A percentile compares a stretch with the other conserved stretches of the same genome.
Evolutionary conservation across 2,888 invertebrate species (phyloP).

Genomic region (Liodrosophila aerea): DNA sequence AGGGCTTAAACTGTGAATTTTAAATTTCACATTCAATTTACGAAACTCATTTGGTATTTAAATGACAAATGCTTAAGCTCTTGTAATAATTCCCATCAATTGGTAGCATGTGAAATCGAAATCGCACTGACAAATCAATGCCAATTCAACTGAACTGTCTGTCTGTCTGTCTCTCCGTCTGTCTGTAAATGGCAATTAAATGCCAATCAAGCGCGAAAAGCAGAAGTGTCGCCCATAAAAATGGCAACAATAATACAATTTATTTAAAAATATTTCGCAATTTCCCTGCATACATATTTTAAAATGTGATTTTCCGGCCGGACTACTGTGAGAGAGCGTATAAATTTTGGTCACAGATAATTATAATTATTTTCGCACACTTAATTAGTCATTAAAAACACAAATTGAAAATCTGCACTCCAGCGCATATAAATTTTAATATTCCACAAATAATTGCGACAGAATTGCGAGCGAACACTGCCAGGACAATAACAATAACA

Average conservation of each 20-base stretch:
- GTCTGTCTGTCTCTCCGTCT: neutral
- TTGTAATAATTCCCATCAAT: conserved; percentile 32
- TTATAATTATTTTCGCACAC: conserved; percentile 76
- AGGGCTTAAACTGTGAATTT: no score
- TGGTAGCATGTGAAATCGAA: conserved; percentile 18
- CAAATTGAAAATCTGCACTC: conserved; percentile 64
- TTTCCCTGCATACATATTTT: conserved; percentile 44
- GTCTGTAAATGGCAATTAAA: conserved; percentile 66
- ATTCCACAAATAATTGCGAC: conserved; percentile 56
- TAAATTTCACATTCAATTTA: neutral
- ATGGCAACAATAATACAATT: conserved; percentile 17
- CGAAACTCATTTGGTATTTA: conserved; percentile 4
- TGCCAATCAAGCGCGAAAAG: conserved; percentile 70
- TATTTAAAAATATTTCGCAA: conserved; percentile 43
- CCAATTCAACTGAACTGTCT: conserved; percentile 35
- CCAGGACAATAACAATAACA: conserved; percentile 35
- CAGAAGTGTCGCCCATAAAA: conserved; percentile 44
- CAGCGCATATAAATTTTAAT: conserved; percentile 59
- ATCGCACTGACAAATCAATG: conserved; percentile 34
- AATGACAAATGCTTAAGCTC: conserved; percentile 13
- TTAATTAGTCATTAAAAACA: conserved; percentile 78
- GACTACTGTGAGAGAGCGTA: conserved; percentile 38
- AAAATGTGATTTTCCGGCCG: conserved; percentile 40
- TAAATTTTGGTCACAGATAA: conserved; percentile 47
- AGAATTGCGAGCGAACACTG: conserved; percentile 35